Percentiles rank a stretch among this genome's conserved stretches.
Evolutionary conservation across 2,113 vertebrate species (phyloP).

Genomic region (Eidolon helvum): DNA sequence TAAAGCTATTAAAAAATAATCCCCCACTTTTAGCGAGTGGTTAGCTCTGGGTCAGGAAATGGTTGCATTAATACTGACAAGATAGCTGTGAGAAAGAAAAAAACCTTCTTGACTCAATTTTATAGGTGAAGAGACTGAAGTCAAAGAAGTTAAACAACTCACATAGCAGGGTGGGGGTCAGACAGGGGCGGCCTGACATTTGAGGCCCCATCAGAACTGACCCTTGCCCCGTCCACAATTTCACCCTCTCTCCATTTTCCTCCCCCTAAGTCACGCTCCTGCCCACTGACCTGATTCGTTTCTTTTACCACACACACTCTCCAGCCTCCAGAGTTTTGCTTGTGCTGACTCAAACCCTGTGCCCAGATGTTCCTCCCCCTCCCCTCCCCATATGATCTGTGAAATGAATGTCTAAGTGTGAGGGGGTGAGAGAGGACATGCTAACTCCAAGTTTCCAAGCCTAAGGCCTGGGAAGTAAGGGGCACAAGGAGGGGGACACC

Average conservation of each 20-base stretch:
- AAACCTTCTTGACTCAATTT: neutral
- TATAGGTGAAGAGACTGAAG: neutral
- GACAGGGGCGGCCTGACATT: neutral
- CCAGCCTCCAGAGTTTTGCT: neutral
- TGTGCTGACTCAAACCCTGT: neutral
- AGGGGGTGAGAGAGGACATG: neutral
- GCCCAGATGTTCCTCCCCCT: neutral
- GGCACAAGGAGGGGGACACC: neutral
- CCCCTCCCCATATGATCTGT: neutral
- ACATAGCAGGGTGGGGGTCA: neutral
- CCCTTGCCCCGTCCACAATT: accelerated
- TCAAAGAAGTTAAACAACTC: neutral
- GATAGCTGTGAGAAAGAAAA: neutral
- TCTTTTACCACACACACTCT: neutral
- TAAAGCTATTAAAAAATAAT: neutral
- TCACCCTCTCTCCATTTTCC: neutral
- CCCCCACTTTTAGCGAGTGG: neutral
- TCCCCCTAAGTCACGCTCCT: neutral
- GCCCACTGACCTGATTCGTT: neutral
- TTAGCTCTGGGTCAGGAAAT: neutral
- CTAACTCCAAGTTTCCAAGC: neutral
- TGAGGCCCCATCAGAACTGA: neutral
- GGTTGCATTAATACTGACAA: neutral
- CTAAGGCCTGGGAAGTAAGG: neutral
- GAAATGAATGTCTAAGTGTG: neutral